Base-by-base conservation (phyloP, 1,140 invertebrate genomes). In the Ips nitidus region DNA sequence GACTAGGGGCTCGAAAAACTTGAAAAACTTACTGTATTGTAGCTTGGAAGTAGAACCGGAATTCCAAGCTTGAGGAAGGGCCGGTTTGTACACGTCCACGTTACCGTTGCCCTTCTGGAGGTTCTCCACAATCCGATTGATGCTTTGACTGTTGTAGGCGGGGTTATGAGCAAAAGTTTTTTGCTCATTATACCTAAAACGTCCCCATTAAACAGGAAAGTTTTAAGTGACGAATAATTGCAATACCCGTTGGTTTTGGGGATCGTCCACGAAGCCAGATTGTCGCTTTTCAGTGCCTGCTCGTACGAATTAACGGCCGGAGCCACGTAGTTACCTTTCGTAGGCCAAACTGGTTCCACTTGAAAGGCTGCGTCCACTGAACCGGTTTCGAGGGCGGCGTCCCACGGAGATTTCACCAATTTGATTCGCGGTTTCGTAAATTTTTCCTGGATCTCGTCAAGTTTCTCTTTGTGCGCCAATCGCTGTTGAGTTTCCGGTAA, bases 391-490 rank as follows among this genome's bases (percentile, higher is more conserved):
- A 90, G 78, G 4, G 90, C 89, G 2, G 89, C 90, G 72, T 91
- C 87, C 90, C 90, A 91, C 0, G 90, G 90, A 0, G 88, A 87
- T 79, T 89, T 86, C 0, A 90, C 77, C 8, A 90, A 76, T 70
- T 88, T 86, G 2, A 90, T 69, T 52, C 84, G 82, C 1, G 86
- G 84, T 60, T 86, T 84, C 45, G 80, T 80, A 74, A 87, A 87
- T 71, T 85, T 81, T 73, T 89, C 86, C 82, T 85, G 83, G 58
- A 86, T 85, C 80, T 85, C 79, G 73, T 85, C 83, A 66, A 85
- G 78, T 75, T 83, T 84, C 69, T 84, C 82, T 47, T 82, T 79
- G 62, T 84, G 83, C 71, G 84, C 83, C 8, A 80, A 76, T 61
- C 83, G 75, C 61, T 81, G 77, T 5, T 77, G 75, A 6, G 80